These are phyloP conservation scores for Sebastes itinus DNA, from an alignment of 2,797 vertebrate genomes.

Conservation along the genomic window DNA sequence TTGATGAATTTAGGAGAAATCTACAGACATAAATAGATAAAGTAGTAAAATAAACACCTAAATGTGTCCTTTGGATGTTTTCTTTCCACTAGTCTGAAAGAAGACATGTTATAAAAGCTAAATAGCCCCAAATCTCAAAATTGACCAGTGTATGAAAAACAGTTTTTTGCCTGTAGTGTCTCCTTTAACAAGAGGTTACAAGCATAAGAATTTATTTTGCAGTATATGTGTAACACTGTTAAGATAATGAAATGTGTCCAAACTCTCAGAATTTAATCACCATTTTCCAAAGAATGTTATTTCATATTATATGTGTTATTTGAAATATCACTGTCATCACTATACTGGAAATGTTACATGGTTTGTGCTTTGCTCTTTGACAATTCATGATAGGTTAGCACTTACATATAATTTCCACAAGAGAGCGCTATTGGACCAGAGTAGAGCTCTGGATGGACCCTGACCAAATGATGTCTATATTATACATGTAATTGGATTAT, in stretches of 20 bases:
- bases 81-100: no score
- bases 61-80: no score
- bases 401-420: constrained; percentile 11
- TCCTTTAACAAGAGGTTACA: background rate
- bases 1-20: no score
- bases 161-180: no score
- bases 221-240: background rate
- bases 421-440: background rate
- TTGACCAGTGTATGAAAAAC: no score
- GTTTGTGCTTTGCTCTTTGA: background rate
- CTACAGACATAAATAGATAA: no score
- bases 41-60: no score
- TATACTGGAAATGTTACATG: background rate
- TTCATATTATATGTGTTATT: background rate
- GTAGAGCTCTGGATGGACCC: background rate
- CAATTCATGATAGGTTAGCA: background rate
- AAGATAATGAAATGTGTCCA: background rate
- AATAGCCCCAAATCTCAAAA: no score
- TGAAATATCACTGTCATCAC: background rate
- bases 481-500: background rate
- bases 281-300: background rate
- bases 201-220: background rate
- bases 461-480: background rate
- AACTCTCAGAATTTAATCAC: background rate
- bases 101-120: no score